A percentile compares a stretch with the other conserved stretches of the same genome.
Evolutionary conservation across 2,797 vertebrate species (phyloP).

Genomic region (Aeoliscus strigatus): DNA sequence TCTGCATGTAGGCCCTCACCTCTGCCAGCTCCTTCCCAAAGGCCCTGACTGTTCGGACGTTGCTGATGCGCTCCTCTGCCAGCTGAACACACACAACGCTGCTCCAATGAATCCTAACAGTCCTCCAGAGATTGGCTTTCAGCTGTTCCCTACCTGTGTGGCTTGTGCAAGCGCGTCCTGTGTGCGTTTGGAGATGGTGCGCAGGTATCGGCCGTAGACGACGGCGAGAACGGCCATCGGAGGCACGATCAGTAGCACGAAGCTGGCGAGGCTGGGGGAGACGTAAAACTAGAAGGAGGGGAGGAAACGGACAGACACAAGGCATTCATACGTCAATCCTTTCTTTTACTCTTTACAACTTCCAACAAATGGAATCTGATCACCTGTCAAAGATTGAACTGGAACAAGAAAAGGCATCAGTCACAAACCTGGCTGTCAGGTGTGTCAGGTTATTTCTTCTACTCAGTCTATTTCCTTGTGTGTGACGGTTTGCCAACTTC

Average conservation of each 20-base stretch:
- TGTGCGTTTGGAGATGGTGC: constrained; percentile 85
- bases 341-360: too few relatives aligned
- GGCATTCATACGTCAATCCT: too few relatives aligned
- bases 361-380: too few relatives aligned
- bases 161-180: constrained; percentile 95
- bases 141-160: constrained; percentile 79
- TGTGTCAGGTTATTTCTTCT: too few relatives aligned
- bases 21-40: constrained; percentile 92
- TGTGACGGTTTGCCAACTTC: too few relatives aligned
- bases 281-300: constrained; percentile 82
- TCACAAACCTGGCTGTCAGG: neutral
- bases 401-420: neutral
- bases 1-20: constrained; percentile 78
- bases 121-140: too few relatives aligned
- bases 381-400: too few relatives aligned
- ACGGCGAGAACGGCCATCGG: constrained; percentile 84
- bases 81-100: constrained; percentile 67
- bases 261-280: constrained; percentile 86
- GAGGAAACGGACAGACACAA: neutral
- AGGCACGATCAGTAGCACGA: constrained; percentile 89
- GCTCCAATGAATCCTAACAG: too few relatives aligned
- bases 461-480: too few relatives aligned
- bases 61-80: constrained; percentile 94
- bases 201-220: constrained; percentile 87
- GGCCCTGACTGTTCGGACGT: constrained; percentile 90